Evolutionary conservation across 2,888 invertebrate species (phyloP), one percentile per base, ranked within the genome.

Genomic region (Leptopterna dolabrata): DNA sequence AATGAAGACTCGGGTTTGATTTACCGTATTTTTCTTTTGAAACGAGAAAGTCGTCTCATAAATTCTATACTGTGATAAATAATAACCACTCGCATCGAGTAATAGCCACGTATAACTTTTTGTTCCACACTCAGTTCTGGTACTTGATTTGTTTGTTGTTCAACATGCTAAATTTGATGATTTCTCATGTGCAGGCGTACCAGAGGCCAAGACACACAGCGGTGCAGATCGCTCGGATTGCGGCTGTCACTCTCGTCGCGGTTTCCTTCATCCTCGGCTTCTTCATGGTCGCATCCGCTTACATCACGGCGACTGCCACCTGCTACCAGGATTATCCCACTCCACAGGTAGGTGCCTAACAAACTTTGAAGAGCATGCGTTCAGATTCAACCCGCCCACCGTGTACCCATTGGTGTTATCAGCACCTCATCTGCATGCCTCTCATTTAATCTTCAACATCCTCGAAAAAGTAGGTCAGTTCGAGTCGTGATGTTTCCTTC

Each of bases 161-260:
- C 36, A 36, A 36, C 36, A 36, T 36, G 2, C 4, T 36, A 36
- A 36, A 36, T 7, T 4, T 4, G 7, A 36, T 36, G 36, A 63
- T 24, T 63, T 63, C 86, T 89, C 76, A 76, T 88, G 73, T 88
- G 29, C 93, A 97, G 97, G 97, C 97, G 82, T 97, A 97, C 93
- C 93, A 93, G 90, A 95, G 95, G 91, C 93, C 93, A 19, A 93
- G 94, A 90, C 76, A 45, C 24, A 94, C 95, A 76, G 94, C 97
- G 82, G 96, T 97, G 89, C 97, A 97, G 93, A 96, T 97, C 89
- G 96, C 97, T 41, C 95, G 95, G 92, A 96, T 97, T 91, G 95
- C 96, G 24, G 97, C 96, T 76, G 93, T 95, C 90, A 97, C 97
- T 89, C 94, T 97, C 90, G 95, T 97, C 90, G 94, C 95, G 0